A percentile compares a stretch with the other conserved stretches of the same genome.
Conservation (phyloP, 2,113 vertebrate species). For the Tympanuchus pallidicinctus region DNA sequence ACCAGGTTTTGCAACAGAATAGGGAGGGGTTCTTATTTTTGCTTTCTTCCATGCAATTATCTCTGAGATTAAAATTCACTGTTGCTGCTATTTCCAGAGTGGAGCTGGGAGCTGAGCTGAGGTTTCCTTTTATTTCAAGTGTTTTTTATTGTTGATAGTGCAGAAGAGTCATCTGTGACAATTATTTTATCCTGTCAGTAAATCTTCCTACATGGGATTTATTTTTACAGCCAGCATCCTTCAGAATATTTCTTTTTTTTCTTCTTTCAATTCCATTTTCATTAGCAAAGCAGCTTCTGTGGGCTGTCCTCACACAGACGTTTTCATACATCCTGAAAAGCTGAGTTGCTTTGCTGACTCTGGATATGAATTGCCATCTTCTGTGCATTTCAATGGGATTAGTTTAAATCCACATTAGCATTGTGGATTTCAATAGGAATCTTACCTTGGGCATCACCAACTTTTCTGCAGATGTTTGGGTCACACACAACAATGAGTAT, state of each 20-base stretch:
- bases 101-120: not conserved
- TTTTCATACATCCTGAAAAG: not conserved
- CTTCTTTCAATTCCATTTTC: constrained; percentile 21
- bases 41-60: constrained; percentile 24
- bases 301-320: constrained; percentile 9
- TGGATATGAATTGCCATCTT: not conserved
- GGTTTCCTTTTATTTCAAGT: constrained; percentile 28
- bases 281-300: constrained; percentile 35
- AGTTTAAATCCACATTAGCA: not conserved
- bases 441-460: not conserved
- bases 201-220: constrained; percentile 46
- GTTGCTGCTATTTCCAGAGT: constrained; percentile 37
- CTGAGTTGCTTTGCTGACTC: not conserved
- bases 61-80: constrained; percentile 18
- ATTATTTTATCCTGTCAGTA: constrained; percentile 48
- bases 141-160: constrained; percentile 26
- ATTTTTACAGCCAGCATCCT: constrained; percentile 55
- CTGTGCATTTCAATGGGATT: not conserved
- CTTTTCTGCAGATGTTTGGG: not conserved
- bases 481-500: rapidly evolving
- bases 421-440: not conserved
- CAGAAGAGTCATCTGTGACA: constrained; percentile 27
- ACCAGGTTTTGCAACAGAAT: constrained; percentile 6
- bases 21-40: constrained; percentile 16
- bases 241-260: constrained; percentile 25